Base-by-base conservation (phyloP, 2,113 vertebrate genomes). In the Odontesthes bonariensis region DNA sequence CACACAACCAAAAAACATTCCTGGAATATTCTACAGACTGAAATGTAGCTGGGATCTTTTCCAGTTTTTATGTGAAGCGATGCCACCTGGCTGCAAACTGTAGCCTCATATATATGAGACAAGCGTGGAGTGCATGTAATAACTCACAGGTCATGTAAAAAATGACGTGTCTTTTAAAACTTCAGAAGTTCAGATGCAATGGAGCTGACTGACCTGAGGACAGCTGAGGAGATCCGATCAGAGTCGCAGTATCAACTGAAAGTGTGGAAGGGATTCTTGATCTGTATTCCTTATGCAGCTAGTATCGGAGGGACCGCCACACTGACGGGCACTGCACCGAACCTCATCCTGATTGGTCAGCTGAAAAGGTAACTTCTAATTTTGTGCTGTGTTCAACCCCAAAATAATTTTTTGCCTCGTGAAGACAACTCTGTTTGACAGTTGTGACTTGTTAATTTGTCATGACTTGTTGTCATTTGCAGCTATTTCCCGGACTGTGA, bases 231-330 rank as follows among this genome's bases (percentile, higher is more conserved):
- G 55, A 84, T 93, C 83, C 93, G 76, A 69, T 86, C 90, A 33
- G 97, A 98, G 79, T 88, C 96, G 0, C 89, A 96, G 75, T 93
- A 95, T 76, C 96, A 96, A 90, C 81, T 94, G 64, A 96, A 95
- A 76, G 94, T 99, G 76, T 99, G 98, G 97, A 99, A 99, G 86
- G 98, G 97, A 23, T 98, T 99, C 88, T 92, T 99, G 67, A 97
- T 99, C 80, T 98, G 95, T 44, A 99, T 99, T 69, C 98, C 98
- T 0, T 99, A 99, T 0, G 93, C 98, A 0, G 97, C 98, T 87
- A 98, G 97, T 83, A 99, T 99, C 0, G 98, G 98, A 63, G 98
- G 98, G 4, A 99, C 97, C 0, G 96, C 98, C 55, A 99, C 98
- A 0, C 93, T 99, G 75, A 99, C 98, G 0, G 98, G 98, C 78